phyloP scores from a whole-genome alignment of 2,888 invertebrate genomes.

The Diaphora mendica region DNA sequence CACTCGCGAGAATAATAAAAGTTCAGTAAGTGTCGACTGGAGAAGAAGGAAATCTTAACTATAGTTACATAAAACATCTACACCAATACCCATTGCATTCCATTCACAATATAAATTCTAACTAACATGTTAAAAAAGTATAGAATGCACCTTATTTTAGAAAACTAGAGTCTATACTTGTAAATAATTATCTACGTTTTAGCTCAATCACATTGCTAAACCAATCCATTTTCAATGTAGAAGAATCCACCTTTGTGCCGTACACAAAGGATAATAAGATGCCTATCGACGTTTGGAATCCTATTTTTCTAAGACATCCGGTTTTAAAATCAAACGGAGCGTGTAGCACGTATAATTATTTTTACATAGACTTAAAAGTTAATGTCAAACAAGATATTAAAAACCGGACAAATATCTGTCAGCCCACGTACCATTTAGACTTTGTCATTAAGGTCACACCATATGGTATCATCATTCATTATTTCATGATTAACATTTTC shows the following conservation, averaged over 20 bases:
- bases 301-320: slow-evolving; percentile 64
- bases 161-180: not conserved
- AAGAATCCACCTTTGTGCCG: slow-evolving; percentile 72
- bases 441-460: not conserved
- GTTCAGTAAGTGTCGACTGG: not conserved
- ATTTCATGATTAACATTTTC: not conserved
- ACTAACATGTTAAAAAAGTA: not conserved
- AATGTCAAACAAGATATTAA: slow-evolving; percentile 22
- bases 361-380: slow-evolving; percentile 31
- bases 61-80: not conserved
- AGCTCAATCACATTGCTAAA: not conserved
- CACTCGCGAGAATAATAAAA: not conserved
- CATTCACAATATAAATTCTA: not conserved
- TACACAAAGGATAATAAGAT: slow-evolving; percentile 69
- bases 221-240: slow-evolving; percentile 25
- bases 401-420: slow-evolving; percentile 3
- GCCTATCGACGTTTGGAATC: slow-evolving; percentile 59
- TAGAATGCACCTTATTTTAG: too few relatives aligned
- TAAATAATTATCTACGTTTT: not conserved
- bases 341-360: slow-evolving; percentile 36
- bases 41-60: not conserved
- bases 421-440: not conserved
- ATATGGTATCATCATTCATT: not conserved
- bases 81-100: not conserved
- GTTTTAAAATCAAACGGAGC: slow-evolving; percentile 53